Evolutionary conservation across 2,113 vertebrate species (phyloP), one percentile per base, ranked within the genome.

Genomic region (Lophius piscatorius): DNA sequence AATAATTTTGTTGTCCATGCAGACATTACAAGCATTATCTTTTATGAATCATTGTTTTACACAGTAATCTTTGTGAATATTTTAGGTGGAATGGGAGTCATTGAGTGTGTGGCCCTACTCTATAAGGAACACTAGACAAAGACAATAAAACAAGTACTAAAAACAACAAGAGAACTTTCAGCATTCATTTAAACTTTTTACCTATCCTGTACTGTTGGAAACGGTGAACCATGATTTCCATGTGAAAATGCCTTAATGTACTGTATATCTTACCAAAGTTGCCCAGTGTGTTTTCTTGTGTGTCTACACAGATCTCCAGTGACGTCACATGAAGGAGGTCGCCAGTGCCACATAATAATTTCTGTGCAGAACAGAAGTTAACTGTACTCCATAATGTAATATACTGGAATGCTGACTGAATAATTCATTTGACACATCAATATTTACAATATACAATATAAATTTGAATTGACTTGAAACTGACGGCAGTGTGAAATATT

Each of bases 231-330:
- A 34, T n/a, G n/a, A 33, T 44, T 44, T 39, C 21, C 0, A n/a
- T 42, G 36, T 35, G 3, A 20, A 23, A 40, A n/a, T 36, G 14
- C 8, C 3, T 24, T 26, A 4, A 6, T 13, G 2, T 33, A 11
- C 8, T 42, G 23, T 39, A 9, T 46, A 44, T 66, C 94, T 97
- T 85, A 99, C 97, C 97, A 22, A 99, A 92, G 84, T 91, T 94
- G 7, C 94, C 93, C 82, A 99, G 79, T 63, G 90, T 94, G 67
- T 78, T 90, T 49, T 94, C 91, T 36, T 85, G 91, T 5, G 94
- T 95, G 73, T 98, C 85, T 36, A 98, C 89, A 34, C 62, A 90
- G 81, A 98, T 76, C 21, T 97, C 93, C 36, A 99, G 87, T 5
- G 63, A 45, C 40, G 80, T 92, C 78, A 97, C 92, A 17, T 62